Conservation (phyloP, 2,113 vertebrate species). For the Microtus oregoni region DNA sequence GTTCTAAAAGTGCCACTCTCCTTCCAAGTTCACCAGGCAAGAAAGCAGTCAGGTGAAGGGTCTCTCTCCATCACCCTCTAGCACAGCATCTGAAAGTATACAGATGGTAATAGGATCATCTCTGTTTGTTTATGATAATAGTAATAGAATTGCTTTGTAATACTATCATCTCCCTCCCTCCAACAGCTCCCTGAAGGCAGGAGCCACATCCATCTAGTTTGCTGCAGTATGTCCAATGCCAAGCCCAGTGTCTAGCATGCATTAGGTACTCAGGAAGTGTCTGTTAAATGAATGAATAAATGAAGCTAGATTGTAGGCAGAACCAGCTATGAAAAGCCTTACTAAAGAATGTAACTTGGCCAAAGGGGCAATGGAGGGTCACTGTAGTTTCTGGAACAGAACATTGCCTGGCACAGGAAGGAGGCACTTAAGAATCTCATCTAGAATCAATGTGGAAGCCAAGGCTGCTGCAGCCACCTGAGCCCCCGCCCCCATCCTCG, state of each 20-base stretch:
- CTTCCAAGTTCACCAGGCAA: background rate
- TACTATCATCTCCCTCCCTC: background rate
- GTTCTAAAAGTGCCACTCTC: background rate
- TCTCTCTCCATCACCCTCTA: background rate
- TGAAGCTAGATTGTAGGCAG: slow-evolving; percentile 25
- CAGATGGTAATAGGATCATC: background rate
- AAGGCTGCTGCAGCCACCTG: background rate
- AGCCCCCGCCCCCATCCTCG: background rate
- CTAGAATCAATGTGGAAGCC: background rate
- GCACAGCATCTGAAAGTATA: background rate
- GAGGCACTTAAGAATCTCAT: slow-evolving; percentile 11
- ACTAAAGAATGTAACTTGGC: slow-evolving; percentile 56
- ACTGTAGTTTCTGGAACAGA: slow-evolving; percentile 45
- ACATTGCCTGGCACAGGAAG: background rate
- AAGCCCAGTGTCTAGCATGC: background rate
- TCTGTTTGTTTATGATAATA: slow-evolving; percentile 31
- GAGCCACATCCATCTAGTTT: background rate
- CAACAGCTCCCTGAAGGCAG: background rate
- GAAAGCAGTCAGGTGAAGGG: background rate
- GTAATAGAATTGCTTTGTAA: slow-evolving; percentile 23
- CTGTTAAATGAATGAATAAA: slow-evolving; percentile 33
- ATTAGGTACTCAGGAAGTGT: slow-evolving; percentile 40
- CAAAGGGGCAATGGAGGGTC: background rate
- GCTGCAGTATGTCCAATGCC: background rate
- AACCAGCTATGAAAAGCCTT: slow-evolving; percentile 10